A percentile compares a stretch with the other conserved stretches of the same genome.
phyloP scores from a whole-genome alignment of 2,888 invertebrate genomes.

The Drosophila neotestacea region DNA sequence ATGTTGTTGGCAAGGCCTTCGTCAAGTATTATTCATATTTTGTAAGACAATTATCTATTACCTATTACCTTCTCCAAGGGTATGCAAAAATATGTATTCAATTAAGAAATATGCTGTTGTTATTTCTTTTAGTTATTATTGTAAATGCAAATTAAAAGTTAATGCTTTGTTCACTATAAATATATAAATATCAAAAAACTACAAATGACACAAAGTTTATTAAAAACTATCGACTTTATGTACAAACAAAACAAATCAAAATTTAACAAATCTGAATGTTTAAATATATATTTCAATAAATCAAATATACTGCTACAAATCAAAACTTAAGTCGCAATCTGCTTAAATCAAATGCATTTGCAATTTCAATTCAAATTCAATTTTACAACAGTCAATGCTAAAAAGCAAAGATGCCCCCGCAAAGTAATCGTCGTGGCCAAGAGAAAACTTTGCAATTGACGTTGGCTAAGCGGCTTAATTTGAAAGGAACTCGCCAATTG shows the following conservation, averaged over 20 bases:
- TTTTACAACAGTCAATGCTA: conserved; percentile 20
- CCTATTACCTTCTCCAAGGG: background rate
- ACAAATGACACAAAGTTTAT: conserved; percentile 38
- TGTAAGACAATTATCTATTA: background rate
- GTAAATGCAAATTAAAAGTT: conserved; percentile 40
- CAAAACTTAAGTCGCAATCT: conserved; percentile 8
- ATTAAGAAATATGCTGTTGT: conserved; percentile 35
- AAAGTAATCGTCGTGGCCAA: conserved; percentile 18
- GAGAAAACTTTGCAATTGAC: conserved; percentile 38
- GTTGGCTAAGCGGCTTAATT: conserved; percentile 66
- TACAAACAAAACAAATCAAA: conserved; percentile 62
- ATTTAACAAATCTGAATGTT: conserved; percentile 72
- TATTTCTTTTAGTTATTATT: conserved; percentile 40
- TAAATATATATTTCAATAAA: conserved; percentile 49
- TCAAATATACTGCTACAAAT: conserved; percentile 20
- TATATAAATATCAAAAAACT: conserved; percentile 23
- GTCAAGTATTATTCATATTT: background rate
- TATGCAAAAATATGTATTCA: conserved; percentile 9
- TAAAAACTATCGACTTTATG: conserved; percentile 47
- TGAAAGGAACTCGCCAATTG: conserved; percentile 43
- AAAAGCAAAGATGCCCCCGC: conserved; percentile 5
- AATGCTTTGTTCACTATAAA: conserved; percentile 51
- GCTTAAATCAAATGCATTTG: conserved; percentile 47
- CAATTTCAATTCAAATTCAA: conserved; percentile 28
- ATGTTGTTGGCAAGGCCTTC: background rate